Base-by-base conservation (phyloP, 1,140 invertebrate species). In the Homarus americanus region DNA sequence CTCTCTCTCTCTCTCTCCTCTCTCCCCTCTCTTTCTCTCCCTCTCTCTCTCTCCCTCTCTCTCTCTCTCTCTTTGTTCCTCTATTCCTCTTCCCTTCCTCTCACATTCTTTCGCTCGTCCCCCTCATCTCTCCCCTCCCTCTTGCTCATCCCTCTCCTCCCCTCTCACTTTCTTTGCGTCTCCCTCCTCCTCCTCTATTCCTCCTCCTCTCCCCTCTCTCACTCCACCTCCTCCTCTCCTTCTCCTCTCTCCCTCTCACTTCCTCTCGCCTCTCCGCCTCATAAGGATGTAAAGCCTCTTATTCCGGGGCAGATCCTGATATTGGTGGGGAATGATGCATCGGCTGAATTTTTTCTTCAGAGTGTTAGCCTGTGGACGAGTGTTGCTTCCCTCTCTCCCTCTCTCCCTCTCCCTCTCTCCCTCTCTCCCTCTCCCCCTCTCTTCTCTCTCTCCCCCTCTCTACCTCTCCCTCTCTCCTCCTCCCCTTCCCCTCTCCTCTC, bases 241-340 rank as follows among this genome's bases (percentile, higher is more conserved):
- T 32, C 78, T 82, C 73, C 34, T 24, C 20, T 40, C 36, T 10
- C 3, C 36, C 73, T 5, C 28, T n/a, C 32, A 15, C 44, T 53
- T 32, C 38, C 49, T 80, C 78, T 44, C 41, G 32, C 20, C 49
- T 36, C 78, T 80, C 49, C 9, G n/a, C 41, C 78, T 80, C 78
- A 80, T 53, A 80, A 34, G 40, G 78, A 80, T 53, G 78, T 44
- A 80, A 80, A 80, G 78, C 78, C 78, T 44, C 78, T 53, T 53
- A 80, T 80, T 80, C 78, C 53, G 41, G 44, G 7, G 41, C 41
- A 80, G 78, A 80, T 80, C 78, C 78, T 53, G 78, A 80, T 80
- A 80, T 80, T 80, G 78, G 78, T 80, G 53, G 41, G 53, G 41
- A 80, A 80, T 80, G 78, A 80, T 80, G 78, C 78, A 80, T 80